A percentile compares a stretch with the other conserved stretches of the same genome.
Conservation (phyloP, 2,113 vertebrate species). For the Ceyx cyanopectus region DNA sequence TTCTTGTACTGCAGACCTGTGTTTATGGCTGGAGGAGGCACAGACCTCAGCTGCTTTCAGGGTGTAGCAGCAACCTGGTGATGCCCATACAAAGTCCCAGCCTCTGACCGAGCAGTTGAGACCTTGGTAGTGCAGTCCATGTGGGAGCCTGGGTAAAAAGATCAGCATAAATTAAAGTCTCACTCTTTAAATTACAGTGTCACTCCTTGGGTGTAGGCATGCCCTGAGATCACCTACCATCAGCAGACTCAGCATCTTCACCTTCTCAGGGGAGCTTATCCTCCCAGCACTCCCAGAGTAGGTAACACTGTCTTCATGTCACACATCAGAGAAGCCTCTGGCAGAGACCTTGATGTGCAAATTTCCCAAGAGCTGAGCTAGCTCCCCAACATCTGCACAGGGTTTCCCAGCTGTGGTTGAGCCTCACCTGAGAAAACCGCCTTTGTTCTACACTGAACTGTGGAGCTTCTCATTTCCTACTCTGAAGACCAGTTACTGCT, state of each 20-base stretch:
- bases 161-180: background rate
- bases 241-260: background rate
- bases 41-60: background rate
- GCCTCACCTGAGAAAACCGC: background rate
- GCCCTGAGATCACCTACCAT: background rate
- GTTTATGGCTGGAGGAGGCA: background rate
- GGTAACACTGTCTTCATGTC: rapidly evolving
- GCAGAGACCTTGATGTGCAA: background rate
- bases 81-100: background rate
- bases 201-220: background rate
- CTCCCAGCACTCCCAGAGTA: background rate
- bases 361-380: background rate
- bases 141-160: background rate
- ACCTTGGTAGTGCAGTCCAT: background rate
- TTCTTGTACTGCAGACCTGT: background rate
- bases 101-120: background rate
- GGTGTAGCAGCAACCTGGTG: background rate
- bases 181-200: background rate
- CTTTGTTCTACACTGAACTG: background rate
- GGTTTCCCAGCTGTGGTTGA: background rate
- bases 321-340: background rate
- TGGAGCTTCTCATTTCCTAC: background rate
- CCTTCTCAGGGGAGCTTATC: background rate
- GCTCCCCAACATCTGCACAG: background rate
- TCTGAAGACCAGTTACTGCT: background rate